Base-by-base conservation (phyloP, 1,140 invertebrate species). In the Aricia agestis region DNA sequence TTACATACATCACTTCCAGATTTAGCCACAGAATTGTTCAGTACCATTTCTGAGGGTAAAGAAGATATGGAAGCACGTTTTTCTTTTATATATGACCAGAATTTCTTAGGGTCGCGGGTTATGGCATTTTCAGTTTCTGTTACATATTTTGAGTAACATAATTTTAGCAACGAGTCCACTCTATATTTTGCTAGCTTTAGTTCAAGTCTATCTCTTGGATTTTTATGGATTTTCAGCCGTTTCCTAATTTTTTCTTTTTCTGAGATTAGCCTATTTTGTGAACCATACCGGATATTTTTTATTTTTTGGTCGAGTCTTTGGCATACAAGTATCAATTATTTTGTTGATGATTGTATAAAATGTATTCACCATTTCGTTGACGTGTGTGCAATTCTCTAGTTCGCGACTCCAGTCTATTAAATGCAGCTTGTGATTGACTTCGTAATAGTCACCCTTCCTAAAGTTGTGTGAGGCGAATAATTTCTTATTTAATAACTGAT, bases 281-380 rank as follows among this genome's bases (percentile, higher is more conserved):
- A 67, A 72, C 70, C 66, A 67, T 1, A 61, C n/a, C 10, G 73
- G 72, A 41, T 76, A 71, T 66, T 80, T 75, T n/a, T 9, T 31
- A n/a, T 68, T 72, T 10, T 71, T 59, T 41, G 36, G 61, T 45
- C 69, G 72, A 18, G 66, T 17, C 45, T 73, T 72, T 10, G 59
- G 59, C 7, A 63, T 25, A 19, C 18, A 25, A 63, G 17, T 25
- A 11, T 63, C 59, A 2, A 19, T 63, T 19, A 19, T 25, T 3
- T 10, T 19, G 10, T 63, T 25, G 2, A 63, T 19, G 3, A 25
- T 19, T 2, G 5, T 9, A 6, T 63, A 25, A 25, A 63, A 63
- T 6, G 1, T 10, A 19, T n/a, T 18, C 2, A 63, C 19, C 59
- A 63, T 63, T 6, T 19, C 19, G 10, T 19, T 19, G 19, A 63